Conservation (phyloP, 2,888 invertebrate species). For the Branchinecta sandiegonensis region DNA sequence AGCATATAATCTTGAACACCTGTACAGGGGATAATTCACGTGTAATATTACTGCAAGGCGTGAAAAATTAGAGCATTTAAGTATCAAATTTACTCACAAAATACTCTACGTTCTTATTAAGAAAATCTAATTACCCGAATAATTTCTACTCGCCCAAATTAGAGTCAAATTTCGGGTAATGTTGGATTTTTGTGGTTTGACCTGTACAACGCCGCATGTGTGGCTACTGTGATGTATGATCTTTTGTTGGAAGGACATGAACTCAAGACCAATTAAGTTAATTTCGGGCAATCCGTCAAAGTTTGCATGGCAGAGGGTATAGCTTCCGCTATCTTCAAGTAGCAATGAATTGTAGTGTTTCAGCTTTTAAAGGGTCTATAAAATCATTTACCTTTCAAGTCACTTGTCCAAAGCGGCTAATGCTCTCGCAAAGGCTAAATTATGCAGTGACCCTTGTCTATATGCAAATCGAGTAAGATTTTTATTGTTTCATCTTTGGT, state of each 20-base stretch:
- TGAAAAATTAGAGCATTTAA: not conserved
- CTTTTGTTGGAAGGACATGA: not conserved
- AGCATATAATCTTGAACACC: not conserved
- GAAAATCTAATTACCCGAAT: constrained; percentile 16
- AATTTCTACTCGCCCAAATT: not conserved
- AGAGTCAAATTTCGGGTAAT: constrained; percentile 4
- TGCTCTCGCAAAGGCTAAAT: too few relatives aligned
- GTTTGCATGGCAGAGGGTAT: not conserved
- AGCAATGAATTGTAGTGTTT: not conserved
- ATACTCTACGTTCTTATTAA: not conserved
- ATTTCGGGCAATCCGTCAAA: not conserved
- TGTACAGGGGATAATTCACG: not conserved
- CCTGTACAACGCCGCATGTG: not conserved
- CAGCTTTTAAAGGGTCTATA: constrained; percentile 6
- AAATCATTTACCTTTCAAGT: not conserved
- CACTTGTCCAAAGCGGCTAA: too few relatives aligned
- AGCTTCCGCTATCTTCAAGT: not conserved
- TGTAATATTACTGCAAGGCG: constrained; percentile 11
- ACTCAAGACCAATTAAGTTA: constrained; percentile 2
- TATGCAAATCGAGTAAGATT: too few relatives aligned
- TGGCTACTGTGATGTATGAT: not conserved
- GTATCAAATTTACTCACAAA: constrained; percentile 1
- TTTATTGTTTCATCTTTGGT: too few relatives aligned
- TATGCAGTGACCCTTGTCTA: too few relatives aligned
- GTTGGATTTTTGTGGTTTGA: constrained; percentile 12